phyloP scores from a whole-genome alignment of 2,113 vertebrate genomes.

The Tinamus guttatus region DNA sequence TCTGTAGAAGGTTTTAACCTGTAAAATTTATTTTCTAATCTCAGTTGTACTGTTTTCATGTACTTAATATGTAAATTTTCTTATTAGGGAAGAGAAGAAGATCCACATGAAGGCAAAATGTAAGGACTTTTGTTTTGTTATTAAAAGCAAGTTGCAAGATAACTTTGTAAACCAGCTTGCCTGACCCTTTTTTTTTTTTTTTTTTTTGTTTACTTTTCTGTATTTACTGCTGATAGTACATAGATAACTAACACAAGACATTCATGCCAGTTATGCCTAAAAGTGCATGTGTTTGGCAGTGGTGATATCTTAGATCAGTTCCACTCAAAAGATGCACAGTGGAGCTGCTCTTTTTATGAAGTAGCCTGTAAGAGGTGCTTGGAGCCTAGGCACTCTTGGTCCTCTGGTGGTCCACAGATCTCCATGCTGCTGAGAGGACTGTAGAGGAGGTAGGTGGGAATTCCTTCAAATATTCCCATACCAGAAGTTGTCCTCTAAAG shows the following conservation, averaged over 20 bases:
- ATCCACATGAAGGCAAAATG: slow-evolving; percentile 99
- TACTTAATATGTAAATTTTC: slow-evolving; percentile 59
- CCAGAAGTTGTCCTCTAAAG: not conserved
- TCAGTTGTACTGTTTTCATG: not conserved
- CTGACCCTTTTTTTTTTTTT: not conserved
- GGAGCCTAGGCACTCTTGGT: not conserved
- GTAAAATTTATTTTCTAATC: accelerated
- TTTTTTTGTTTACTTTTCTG: not conserved
- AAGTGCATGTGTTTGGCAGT: not conserved
- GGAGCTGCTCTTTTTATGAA: not conserved
- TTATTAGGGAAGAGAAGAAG: slow-evolving; percentile 93
- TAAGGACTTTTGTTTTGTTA: slow-evolving; percentile 79
- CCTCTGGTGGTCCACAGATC: not conserved
- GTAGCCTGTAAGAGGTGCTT: not conserved
- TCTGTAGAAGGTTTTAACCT: not conserved
- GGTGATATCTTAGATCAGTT: not conserved
- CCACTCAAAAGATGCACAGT: not conserved
- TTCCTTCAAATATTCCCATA: not conserved
- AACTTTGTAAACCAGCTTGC: not conserved
- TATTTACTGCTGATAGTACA: not conserved
- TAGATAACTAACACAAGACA: not conserved
- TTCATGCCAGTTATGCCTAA: not conserved
- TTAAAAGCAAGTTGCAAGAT: not conserved
- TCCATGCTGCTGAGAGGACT: not conserved
- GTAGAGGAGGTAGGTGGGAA: too few species aligned